A percentile compares a stretch with the other conserved stretches of the same genome.
These are phyloP conservation scores for Darevskia mixta DNA, from an alignment of 2,797 vertebrate genomes.

Conservation along the genomic window DNA sequence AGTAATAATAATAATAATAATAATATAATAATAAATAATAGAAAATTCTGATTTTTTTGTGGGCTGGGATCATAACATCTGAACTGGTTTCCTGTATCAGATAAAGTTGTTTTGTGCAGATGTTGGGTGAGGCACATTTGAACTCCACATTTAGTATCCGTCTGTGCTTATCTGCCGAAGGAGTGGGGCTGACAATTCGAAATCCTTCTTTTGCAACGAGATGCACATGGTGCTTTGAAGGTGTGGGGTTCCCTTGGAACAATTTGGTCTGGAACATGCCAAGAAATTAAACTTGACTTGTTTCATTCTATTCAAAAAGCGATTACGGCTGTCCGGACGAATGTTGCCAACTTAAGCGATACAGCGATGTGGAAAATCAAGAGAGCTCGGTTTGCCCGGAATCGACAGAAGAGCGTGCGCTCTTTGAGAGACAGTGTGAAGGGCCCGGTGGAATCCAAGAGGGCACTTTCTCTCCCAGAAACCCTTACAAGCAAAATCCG, in stretches of 20 bases:
- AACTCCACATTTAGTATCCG: background rate
- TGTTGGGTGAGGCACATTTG: background rate
- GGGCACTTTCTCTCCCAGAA: constrained; percentile 95
- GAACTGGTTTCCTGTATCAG: background rate
- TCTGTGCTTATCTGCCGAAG: background rate
- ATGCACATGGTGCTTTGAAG: background rate
- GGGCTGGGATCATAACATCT: background rate
- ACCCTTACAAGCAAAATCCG: constrained; percentile 93
- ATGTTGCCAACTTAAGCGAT: constrained; percentile 97
- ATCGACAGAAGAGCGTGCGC: constrained; percentile 95
- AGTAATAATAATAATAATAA: too few relatives aligned
- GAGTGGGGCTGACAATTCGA: background rate
- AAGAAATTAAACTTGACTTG: constrained; percentile 64
- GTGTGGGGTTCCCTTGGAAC: constrained; percentile 48
- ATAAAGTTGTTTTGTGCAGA: background rate
- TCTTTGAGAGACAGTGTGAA: constrained; percentile 96
- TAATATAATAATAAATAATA: too few relatives aligned
- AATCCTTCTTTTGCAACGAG: constrained; percentile 12
- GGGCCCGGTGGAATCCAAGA: constrained; percentile 90
- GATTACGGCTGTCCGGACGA: constrained; percentile 97
- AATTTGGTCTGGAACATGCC: constrained; percentile 33
- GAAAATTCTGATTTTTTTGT: background rate
- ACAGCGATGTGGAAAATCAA: constrained; percentile 98
- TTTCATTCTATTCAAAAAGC: constrained; percentile 82
- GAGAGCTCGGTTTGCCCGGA: constrained; percentile 95